A percentile compares a stretch with the other conserved stretches of the same genome.
Evolutionary conservation across 2,113 vertebrate species (phyloP).

Genomic region (Oplegnathus fasciatus): DNA sequence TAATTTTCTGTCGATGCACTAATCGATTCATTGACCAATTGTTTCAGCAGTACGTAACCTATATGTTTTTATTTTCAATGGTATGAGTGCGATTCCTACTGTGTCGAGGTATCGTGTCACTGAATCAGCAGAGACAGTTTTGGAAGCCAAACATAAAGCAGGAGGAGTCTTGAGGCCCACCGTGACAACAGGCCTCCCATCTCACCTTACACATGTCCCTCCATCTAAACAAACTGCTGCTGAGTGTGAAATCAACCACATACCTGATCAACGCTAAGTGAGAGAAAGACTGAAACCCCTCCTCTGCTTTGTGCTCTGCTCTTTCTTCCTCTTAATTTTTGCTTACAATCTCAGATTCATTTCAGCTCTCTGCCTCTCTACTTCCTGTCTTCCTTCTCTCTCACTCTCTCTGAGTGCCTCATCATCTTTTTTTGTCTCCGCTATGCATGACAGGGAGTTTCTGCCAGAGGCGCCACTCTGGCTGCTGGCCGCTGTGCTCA

Average conservation of each 20-base stretch:
- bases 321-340: slow-evolving; percentile 19
- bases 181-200: slow-evolving; percentile 25
- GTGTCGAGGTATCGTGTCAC: not conserved
- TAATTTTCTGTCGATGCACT: not conserved
- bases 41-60: not conserved
- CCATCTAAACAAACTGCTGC: slow-evolving; percentile 40
- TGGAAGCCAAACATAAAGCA: slow-evolving; percentile 30
- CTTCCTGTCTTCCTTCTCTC: slow-evolving; percentile 47
- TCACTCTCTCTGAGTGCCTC: slow-evolving; percentile 42
- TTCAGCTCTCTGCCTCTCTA: slow-evolving; percentile 29
- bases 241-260: slow-evolving; percentile 7
- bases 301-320: not conserved
- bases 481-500: slow-evolving; percentile 38
- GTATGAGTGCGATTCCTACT: not conserved
- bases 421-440: slow-evolving; percentile 69
- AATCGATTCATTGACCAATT: not conserved
- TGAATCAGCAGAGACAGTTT: slow-evolving; percentile 35
- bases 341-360: slow-evolving; percentile 19
- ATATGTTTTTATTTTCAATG: not conserved
- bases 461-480: slow-evolving; percentile 65
- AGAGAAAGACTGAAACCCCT: not conserved
- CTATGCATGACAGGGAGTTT: slow-evolving; percentile 57
- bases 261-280: not conserved
- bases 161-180: slow-evolving; percentile 2
- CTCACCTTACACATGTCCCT: slow-evolving; percentile 44